phyloP scores from a whole-genome alignment of 35 echinoderm and acorn worm species.

The Stichopus chloronotus region DNA sequence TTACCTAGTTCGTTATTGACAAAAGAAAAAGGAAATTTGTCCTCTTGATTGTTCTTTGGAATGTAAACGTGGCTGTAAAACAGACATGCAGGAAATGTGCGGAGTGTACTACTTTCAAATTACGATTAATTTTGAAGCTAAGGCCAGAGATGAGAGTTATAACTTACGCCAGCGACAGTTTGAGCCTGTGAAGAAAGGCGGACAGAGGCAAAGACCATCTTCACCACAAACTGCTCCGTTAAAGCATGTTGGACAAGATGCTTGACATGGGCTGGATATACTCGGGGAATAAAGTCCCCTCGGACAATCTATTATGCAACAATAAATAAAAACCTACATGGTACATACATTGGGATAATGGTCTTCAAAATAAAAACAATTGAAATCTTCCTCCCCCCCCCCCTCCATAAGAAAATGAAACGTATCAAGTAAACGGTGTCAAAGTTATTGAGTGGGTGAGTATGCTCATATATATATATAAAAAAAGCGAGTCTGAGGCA shows the following conservation, averaged over 20 bases:
- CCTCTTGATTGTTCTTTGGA: not conserved
- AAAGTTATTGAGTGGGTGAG: not conserved
- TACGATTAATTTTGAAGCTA: not conserved
- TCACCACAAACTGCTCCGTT: conserved; percentile 12
- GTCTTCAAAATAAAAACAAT: not conserved
- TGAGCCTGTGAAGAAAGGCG: conserved; percentile 26
- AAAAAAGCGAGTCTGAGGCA: too few species aligned
- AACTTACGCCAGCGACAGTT: conserved; percentile 37
- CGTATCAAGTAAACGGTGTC: not conserved
- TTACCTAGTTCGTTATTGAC: not conserved
- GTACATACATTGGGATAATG: not conserved
- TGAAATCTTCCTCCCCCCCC: not conserved
- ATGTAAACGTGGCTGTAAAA: not conserved
- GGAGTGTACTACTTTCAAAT: not conserved
- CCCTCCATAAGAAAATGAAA: not conserved
- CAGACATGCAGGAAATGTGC: not conserved
- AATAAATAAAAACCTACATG: not conserved
- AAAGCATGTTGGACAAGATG: not conserved
- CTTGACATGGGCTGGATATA: not conserved
- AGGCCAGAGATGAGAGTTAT: not conserved
- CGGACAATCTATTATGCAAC: conserved; percentile 5
- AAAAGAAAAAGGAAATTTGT: not conserved
- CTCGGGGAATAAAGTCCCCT: not conserved
- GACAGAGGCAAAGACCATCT: conserved; percentile 11
- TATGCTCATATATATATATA: not conserved